Evolutionary conservation across 2,797 vertebrate genomes (phyloP), one percentile per base, ranked within the genome.

Genomic region (Sebastes minor): DNA sequence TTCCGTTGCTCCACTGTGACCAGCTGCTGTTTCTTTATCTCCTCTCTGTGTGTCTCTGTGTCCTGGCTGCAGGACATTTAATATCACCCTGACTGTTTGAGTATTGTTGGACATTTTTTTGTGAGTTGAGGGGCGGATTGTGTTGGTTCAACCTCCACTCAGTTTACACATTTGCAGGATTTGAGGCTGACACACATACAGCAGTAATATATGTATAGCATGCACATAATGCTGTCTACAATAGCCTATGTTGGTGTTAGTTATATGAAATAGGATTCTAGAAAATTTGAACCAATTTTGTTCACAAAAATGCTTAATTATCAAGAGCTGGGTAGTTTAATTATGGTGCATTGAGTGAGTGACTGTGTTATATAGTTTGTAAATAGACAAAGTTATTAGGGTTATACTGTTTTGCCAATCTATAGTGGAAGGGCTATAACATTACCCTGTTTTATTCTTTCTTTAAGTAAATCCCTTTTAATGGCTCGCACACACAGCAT

Each of bases 21-120:
- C 90, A 87, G 92, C 85, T 92, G 91, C 78, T 72, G 77, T 71
- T 11, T 57, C 53, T 88, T 55, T 61, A 38, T 72, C 13, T 28
- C 38, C 38, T 4, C 20, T 56, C 52, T 53, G 71, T 42, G 38
- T 42, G 13, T 42, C 38, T 42, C 13, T 42, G 38, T 42, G 14
- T 73, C 72, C 73, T 20, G 33, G 62, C 81, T 69, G 71, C 23
- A 22, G 80, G 89, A 80, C 81, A 63, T 86, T 77, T 67, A 49
- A 85, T 67, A 69, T 62, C 61, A 8, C 56, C 61, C 46, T 22
- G 46, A n/a, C 35, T 27, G 5, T 4, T n/a, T 2, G 3, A 1
- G 4, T 10, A 4, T 22, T 42, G 27, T 30, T 62, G 16, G 20
- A 0, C 23, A 49, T 81, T 55, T 69, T 22, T 59, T 35, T 69